Conservation (phyloP, 2,888 invertebrate species). For the Lycocerus yunnanus region DNA sequence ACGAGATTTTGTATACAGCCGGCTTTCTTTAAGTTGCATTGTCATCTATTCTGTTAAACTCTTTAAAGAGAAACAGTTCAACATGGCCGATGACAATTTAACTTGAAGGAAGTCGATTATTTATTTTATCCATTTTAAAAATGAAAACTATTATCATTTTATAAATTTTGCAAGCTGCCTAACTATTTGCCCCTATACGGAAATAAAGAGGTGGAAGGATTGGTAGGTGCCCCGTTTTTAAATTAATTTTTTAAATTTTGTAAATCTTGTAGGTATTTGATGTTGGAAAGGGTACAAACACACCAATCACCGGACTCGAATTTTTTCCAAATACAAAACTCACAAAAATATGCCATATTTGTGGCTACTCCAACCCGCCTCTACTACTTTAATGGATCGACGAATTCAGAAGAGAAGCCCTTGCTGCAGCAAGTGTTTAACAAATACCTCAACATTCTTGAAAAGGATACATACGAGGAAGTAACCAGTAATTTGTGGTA, state of each 20-base stretch:
- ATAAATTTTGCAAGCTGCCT: slow-evolving; percentile 66
- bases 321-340: slow-evolving; percentile 74
- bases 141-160: slow-evolving; percentile 17
- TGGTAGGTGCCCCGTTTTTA: slow-evolving; percentile 60
- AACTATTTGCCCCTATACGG: slow-evolving; percentile 76
- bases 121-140: not conserved
- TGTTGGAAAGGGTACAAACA: slow-evolving; percentile 76
- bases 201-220: slow-evolving; percentile 73
- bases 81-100: too few species aligned
- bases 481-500: slow-evolving; percentile 69
- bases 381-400: slow-evolving; percentile 85
- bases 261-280: slow-evolving; percentile 75
- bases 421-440: slow-evolving; percentile 80
- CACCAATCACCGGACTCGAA: slow-evolving; percentile 86
- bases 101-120: too few species aligned
- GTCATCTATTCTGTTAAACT: too few species aligned
- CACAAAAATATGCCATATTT: slow-evolving; percentile 79
- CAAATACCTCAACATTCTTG: slow-evolving; percentile 72
- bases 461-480: slow-evolving; percentile 70
- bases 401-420: slow-evolving; percentile 77
- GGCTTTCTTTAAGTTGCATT: too few species aligned
- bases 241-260: not conserved
- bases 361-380: slow-evolving; percentile 82
- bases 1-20: too few species aligned
- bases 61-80: too few species aligned